Evolutionary conservation across 2,888 invertebrate genomes (phyloP), one percentile per base, ranked within the genome.

Genomic region (Dyspetes luteomarginatus): DNA sequence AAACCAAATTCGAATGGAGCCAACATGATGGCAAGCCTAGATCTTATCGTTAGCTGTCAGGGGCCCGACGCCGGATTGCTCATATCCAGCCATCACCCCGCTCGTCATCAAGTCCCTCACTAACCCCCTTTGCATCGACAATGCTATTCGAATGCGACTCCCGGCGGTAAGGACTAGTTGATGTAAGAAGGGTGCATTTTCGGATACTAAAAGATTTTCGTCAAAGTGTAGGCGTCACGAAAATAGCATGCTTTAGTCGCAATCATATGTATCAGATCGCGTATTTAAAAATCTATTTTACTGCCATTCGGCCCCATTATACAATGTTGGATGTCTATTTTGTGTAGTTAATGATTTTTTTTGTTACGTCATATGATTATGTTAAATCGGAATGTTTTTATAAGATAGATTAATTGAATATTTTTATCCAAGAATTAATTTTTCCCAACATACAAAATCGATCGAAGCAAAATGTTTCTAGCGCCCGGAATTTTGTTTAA

Each of bases 1-100:
- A 88, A 89, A 88, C 88, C 88, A 87, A 86, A 89, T 89, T 87
- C 88, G 84, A 87, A 89, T 87, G 84, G 86, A 88, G 82, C 84
- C 83, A 83, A 84, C 85, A 86, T 84, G 85, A 84, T 83, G 85
- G 84, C 79, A 85, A 74, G 82, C 84, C 84, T 83, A 86, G 89
- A 90, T 90, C 88, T 89, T 90, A 90, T 90, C 90, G 84, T 68
- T 50, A 87, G 83, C 88, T 87, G 88, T 86, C 87, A 82, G 87
- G 89, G 87, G 88, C 86, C 86, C 85, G 85, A 86, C 86, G 85
- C 84, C 81, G 84, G 88, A 89, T 89, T 90, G 90, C 90, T 90
- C 90, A 81, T 89, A 88, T 89, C 85, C 88, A 82, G 82, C 81
- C 78, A 72, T 68, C 36, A 52, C 68, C 74, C 71, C 24, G 68